Conservation (phyloP, 2,888 invertebrate genomes). For the Mellilla xanthometata region DNA sequence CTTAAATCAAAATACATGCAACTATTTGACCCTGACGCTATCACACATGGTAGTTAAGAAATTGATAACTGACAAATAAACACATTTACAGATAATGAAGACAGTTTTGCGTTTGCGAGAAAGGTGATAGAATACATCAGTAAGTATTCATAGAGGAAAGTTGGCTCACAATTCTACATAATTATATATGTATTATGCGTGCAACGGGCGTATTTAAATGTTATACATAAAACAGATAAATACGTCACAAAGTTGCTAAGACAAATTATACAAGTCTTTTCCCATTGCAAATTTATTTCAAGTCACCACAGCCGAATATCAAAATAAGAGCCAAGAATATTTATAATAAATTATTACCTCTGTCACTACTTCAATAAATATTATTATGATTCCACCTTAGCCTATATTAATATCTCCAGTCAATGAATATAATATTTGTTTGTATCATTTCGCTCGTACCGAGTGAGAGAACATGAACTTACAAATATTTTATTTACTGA, state of each 20-base stretch:
- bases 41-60: conserved; percentile 6
- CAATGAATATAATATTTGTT: no score
- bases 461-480: no score
- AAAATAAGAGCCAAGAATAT: conserved; percentile 6
- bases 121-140: not conserved
- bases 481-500: no score
- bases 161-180: conserved; percentile 1
- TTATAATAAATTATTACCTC: conserved; percentile 1
- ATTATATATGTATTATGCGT: no score
- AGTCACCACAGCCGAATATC: conserved; percentile 3
- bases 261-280: not conserved
- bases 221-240: no score
- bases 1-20: conserved; percentile 1
- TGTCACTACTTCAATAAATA: conserved; percentile 15
- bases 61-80: conserved; percentile 11
- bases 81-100: conserved; percentile 11
- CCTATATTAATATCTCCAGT: conserved; percentile 51
- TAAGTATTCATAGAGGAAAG: conserved; percentile 3
- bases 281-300: not conserved
- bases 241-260: not conserved
- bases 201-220: not conserved
- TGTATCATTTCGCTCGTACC: no score
- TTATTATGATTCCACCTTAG: conserved; percentile 49
- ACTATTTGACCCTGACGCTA: conserved; percentile 12
- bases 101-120: conserved; percentile 7